phyloP scores from a whole-genome alignment of 2,113 vertebrate species.

The Lasiurus cinereus region DNA sequence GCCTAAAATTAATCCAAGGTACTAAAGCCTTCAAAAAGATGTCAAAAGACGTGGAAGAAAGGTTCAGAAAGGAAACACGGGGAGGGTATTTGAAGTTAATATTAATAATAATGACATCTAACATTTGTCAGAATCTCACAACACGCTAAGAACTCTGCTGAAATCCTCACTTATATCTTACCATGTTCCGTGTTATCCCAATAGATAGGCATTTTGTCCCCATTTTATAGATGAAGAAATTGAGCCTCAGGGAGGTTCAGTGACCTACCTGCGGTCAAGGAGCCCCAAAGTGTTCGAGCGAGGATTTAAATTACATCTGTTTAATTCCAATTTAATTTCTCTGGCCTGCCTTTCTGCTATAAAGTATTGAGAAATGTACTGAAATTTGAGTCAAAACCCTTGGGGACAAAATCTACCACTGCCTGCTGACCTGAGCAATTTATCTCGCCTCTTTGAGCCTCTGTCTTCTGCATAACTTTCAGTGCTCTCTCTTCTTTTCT shows the following conservation, averaged over 20 bases:
- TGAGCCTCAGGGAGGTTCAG: neutral
- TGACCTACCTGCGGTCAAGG: neutral
- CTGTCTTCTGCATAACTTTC: neutral
- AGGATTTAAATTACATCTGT: neutral
- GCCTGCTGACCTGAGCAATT: neutral
- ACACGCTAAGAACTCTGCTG: constrained; percentile 31
- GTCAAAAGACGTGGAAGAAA: constrained; percentile 78
- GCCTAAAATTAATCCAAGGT: constrained; percentile 77
- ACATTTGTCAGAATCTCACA: constrained; percentile 77
- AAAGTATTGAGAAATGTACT: neutral
- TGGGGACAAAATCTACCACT: fast-evolving
- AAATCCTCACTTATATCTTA: constrained; percentile 32
- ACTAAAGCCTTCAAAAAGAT: constrained; percentile 79
- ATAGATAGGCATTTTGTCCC: neutral
- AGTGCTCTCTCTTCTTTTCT: neutral
- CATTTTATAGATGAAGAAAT: constrained; percentile 31
- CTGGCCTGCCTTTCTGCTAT: neutral
- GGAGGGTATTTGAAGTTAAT: constrained; percentile 67
- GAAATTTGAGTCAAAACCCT: neutral
- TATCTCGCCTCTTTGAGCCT: neutral
- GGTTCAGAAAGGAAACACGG: constrained; percentile 81
- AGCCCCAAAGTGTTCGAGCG: neutral
- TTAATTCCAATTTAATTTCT: neutral
- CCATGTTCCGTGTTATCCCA: constrained; percentile 8
- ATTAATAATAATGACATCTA: constrained; percentile 77